Evolutionary conservation across 2,888 invertebrate species (phyloP), one percentile per base, ranked within the genome.

Genomic region (Drosophila phalerata): DNA sequence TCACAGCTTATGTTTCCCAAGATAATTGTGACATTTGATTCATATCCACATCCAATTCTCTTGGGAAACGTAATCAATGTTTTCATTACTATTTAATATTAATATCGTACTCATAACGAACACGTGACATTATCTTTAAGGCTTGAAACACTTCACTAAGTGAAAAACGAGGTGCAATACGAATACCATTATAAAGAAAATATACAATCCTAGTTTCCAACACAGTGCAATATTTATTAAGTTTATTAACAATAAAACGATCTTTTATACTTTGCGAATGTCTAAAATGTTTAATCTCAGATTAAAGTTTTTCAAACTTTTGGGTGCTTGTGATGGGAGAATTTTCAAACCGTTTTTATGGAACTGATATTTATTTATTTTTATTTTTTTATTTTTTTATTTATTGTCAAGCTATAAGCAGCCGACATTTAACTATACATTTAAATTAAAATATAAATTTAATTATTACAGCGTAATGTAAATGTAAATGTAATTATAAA

Each of bases 1-100:
- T 45, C 38, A 52, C 47, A 47, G 90, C 91, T 90, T 91, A 90
- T 91, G 90, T 90, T 90, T 90, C 90, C 64, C 90, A 91, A 90
- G 77, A 60, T 34, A 79, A 86, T 90, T 86, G 43, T 65, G 11
- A 32, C 2, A 3, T 0, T 6, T 1, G 13, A 5, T n/a, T 15
- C 4, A 22, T 30, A 19, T 10, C 60, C 11, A 15, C 11, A 55
- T 45, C 19, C 37, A 79, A 91, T 88, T 89, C 22, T 65, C 70
- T 90, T 91, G 90, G 55, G 91, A 91, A 90, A 90, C 90, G 90
- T 90, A 90, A 90, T 81, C 90, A 58, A 30, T 32, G 47, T 19
- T 60, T 48, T 40, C n/a, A 64, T 61, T 56, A 38, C 11, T 60
- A 40, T 25, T 32, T 40, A 47, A 34, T 15, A 22, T 42, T 22